Evolutionary conservation across 2,888 invertebrate species (phyloP), one percentile per base, ranked within the genome.

Genomic region (Chymomyza amoena): DNA sequence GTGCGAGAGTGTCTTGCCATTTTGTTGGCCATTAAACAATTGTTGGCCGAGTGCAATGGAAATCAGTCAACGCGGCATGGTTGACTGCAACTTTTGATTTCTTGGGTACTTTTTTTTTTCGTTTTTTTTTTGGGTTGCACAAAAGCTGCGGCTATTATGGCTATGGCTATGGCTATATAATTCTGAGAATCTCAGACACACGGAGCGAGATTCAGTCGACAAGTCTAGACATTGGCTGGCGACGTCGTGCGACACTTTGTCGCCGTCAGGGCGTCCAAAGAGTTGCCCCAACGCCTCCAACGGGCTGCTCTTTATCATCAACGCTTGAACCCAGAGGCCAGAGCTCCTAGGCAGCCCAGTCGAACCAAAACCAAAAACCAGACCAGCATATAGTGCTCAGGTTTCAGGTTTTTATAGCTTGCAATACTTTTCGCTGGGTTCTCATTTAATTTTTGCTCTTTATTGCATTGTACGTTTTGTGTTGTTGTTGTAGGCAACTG

Each of bases 351-450:
- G n/a, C n/a, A n/a, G n/a, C n/a, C n/a, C n/a, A n/a, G n/a, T n/a
- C n/a, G n/a, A n/a, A n/a, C n/a, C n/a, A n/a, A n/a, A n/a, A n/a
- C n/a, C n/a, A n/a, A n/a, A 32, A n/a, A 50, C 18, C 25, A 69
- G 66, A 85, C 87, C 85, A 80, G 85, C 88, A 87, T 85, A 80
- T 61, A 66, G 71, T 67, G 78, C 82, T 85, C 87, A 86, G 73
- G 85, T 85, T 85, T 87, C 85, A 85, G 70, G 68, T 80, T 80
- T 87, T 77, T 87, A 73, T 83, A 64, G 84, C 71, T 69, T 45
- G 72, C 78, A 72, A 77, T 87, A 75, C 74, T 73, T 78, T 69
- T 69, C 57, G 61, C 64, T 59, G 18, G 52, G 61, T 72, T 72
- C 76, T 67, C 74, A 52, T 70, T 77, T 61, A 67, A 64, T 70